Evolutionary conservation across 2,888 invertebrate genomes (phyloP).

Genomic region (Xestia sexstrigata): DNA sequence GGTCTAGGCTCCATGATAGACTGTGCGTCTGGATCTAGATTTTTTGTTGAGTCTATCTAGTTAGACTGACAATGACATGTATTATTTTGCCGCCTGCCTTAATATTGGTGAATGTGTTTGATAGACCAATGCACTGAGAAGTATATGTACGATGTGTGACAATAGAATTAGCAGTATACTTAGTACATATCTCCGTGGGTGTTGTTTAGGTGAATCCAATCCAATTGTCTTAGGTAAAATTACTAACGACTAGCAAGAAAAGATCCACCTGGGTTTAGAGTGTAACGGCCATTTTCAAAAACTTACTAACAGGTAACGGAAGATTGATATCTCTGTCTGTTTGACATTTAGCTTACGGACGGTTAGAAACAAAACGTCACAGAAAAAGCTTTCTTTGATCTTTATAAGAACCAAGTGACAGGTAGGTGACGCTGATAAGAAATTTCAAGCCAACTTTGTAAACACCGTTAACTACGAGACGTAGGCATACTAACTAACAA

Average conservation of each 20-base stretch:
- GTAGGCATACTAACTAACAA: no score
- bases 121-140: conserved; percentile 16
- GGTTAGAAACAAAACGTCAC: no score
- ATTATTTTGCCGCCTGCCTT: conserved; percentile 10
- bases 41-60: conserved; percentile 42
- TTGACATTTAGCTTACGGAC: no score
- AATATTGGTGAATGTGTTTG: no score
- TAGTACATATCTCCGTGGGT: conserved; percentile 1
- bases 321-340: no score
- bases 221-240: neutral
- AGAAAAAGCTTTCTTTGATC: no score
- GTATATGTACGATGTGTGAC: neutral
- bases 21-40: conserved; percentile 48
- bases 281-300: neutral
- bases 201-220: conserved; percentile 5
- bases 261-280: neutral
- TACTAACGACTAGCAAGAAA: neutral
- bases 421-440: no score
- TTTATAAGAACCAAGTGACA: no score
- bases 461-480: no score
- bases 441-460: no score
- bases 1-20: conserved; percentile 51
- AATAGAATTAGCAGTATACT: neutral
- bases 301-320: no score
- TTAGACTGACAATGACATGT: conserved; percentile 23